Evolutionary conservation across 1,140 invertebrate species (phyloP).

Genomic region (Drosophila watanabei): DNA sequence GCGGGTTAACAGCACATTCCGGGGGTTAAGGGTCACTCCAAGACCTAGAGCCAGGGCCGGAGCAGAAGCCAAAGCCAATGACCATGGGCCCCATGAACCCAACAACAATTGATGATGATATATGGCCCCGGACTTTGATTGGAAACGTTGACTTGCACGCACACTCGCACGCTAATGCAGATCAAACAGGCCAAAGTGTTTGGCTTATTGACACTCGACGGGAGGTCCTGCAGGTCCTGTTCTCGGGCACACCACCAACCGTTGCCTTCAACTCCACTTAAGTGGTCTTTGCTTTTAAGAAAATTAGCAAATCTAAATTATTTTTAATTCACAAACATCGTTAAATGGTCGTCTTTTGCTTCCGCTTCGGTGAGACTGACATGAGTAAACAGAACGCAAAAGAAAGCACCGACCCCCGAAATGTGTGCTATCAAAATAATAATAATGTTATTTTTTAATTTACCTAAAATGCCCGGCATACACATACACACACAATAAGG

Average conservation of each 20-base stretch:
- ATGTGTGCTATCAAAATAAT: conserved; percentile 39
- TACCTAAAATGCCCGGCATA: conserved; percentile 67
- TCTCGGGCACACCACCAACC: neutral
- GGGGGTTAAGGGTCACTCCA: conserved; percentile 8
- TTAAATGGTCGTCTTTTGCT: conserved; percentile 17
- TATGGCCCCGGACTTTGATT: conserved; percentile 50
- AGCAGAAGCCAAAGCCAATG: conserved; percentile 29
- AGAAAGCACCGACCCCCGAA: neutral
- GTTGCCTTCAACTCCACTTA: neutral
- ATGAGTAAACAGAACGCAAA: conserved; percentile 8
- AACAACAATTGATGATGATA: conserved; percentile 70
- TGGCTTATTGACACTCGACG: conserved; percentile 67
- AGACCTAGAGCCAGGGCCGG: neutral
- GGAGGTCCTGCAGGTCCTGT: conserved; percentile 8
- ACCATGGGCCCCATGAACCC: conserved; percentile 41
- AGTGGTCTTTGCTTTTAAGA: conserved; percentile 49
- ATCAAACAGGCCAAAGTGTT: conserved; percentile 46
- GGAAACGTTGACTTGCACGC: conserved; percentile 32
- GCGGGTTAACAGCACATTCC: conserved; percentile 35
- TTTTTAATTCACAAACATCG: conserved; percentile 38
- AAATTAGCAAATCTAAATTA: conserved; percentile 52
- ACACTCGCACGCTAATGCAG: conserved; percentile 26
- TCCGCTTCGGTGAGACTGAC: conserved; percentile 6
- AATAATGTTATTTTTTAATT: conserved; percentile 80
- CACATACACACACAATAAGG: conserved; percentile 2